These are phyloP conservation scores for Urophycis tenuis DNA, from an alignment of 2,797 vertebrate species.

Conservation along the genomic window DNA sequence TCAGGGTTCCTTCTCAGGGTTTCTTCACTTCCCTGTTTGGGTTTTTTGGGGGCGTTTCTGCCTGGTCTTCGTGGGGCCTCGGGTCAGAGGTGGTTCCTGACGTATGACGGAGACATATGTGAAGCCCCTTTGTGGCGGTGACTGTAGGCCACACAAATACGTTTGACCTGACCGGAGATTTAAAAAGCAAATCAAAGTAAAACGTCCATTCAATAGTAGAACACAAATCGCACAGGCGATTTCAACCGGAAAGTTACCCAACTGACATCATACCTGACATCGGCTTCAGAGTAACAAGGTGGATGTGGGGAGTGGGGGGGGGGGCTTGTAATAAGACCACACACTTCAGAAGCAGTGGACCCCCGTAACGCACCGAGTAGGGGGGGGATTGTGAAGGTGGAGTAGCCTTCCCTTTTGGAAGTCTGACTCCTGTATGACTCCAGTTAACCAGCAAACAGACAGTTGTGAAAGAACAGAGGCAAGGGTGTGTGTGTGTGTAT, in stretches of 20 bases:
- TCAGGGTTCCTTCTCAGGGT: background rate
- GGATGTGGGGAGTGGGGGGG: background rate
- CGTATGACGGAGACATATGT: background rate
- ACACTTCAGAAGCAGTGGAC: conserved; percentile 10
- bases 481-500: conserved; percentile 53
- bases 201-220: background rate
- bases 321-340: background rate
- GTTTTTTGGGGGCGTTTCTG: background rate
- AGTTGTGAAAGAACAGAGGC: conserved; percentile 58
- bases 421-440: conserved; percentile 50
- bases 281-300: conserved; percentile 3
- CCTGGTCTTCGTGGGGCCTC: background rate
- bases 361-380: conserved; percentile 8
- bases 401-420: conserved; percentile 16
- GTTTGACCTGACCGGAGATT: background rate
- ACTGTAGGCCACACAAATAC: background rate
- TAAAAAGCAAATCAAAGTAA: background rate
- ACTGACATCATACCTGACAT: background rate
- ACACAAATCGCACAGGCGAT: background rate
- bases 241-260: background rate
- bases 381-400: background rate
- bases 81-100: background rate
- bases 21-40: background rate
- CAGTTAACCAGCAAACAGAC: conserved; percentile 51
- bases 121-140: background rate